A percentile compares a stretch with the other conserved stretches of the same genome.
Evolutionary conservation across 2,888 invertebrate genomes (phyloP).

Genomic region (Pristionchus arcanus): DNA sequence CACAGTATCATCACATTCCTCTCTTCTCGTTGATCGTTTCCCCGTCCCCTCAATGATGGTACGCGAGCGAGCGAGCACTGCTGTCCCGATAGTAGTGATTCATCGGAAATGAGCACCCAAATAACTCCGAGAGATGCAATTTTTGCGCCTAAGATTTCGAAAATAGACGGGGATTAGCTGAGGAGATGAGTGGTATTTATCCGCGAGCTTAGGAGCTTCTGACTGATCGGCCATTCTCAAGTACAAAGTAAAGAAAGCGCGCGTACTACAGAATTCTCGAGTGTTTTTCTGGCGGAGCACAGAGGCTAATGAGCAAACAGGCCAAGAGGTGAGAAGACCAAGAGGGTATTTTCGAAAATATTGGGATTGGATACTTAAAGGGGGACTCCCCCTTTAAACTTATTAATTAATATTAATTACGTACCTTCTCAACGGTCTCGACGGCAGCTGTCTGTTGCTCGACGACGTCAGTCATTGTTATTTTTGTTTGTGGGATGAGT

Average conservation of each 20-base stretch:
- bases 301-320: constrained; percentile 42
- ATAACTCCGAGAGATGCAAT: neutral
- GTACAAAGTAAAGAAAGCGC: constrained; percentile 10
- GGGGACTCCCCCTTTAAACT: too few species aligned
- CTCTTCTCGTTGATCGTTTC: neutral
- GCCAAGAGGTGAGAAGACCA: constrained; percentile 7
- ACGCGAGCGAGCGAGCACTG: neutral
- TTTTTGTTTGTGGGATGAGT: neutral
- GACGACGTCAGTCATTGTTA: constrained; percentile 52
- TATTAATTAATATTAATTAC: neutral
- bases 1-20: neutral
- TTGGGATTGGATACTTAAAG: neutral
- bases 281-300: constrained; percentile 22
- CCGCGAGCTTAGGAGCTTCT: neutral
- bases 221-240: neutral
- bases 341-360: neutral
- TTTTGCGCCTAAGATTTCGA: too few species aligned
- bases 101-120: constrained; percentile 7
- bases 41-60: constrained; percentile 5
- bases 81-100: neutral
- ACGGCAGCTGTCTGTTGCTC: constrained; percentile 41
- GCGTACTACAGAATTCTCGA: constrained; percentile 30
- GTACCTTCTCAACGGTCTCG: constrained; percentile 54
- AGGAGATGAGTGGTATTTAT: neutral
- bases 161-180: neutral